phyloP scores from a whole-genome alignment of 2,888 invertebrate genomes.

The Galeopsomyia nigrocyanea region DNA sequence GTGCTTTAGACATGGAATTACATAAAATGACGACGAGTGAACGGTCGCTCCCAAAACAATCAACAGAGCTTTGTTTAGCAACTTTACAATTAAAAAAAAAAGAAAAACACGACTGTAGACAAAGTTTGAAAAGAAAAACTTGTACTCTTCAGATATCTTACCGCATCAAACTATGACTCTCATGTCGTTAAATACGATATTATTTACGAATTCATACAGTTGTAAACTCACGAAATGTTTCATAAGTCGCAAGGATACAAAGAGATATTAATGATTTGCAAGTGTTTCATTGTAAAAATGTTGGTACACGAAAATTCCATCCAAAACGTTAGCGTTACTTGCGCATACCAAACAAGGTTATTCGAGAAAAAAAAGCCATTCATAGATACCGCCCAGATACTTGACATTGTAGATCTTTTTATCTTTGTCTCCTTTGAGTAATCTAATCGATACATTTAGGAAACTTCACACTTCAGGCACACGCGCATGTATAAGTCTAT shows the following conservation, averaged over 20 bases:
- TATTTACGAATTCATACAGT: slow-evolving; percentile 25
- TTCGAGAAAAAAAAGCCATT: slow-evolving; percentile 19
- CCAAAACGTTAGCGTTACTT: too few relatives aligned
- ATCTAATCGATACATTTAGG: slow-evolving; percentile 32
- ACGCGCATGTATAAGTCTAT: too few relatives aligned
- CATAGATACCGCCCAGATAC: slow-evolving; percentile 33
- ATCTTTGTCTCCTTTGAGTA: slow-evolving; percentile 38
- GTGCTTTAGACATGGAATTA: slow-evolving; percentile 24
- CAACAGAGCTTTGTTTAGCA: slow-evolving; percentile 67
- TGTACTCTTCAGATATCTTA: slow-evolving; percentile 44
- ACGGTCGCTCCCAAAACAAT: slow-evolving; percentile 63
- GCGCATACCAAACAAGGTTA: too few relatives aligned
- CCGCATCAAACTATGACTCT: slow-evolving; percentile 32
- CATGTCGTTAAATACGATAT: slow-evolving; percentile 41
- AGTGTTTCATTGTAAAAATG: too few relatives aligned
- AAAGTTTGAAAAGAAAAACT: slow-evolving; percentile 40
- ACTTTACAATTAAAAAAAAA: slow-evolving; percentile 36
- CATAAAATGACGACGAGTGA: slow-evolving; percentile 29
- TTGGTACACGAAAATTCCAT: too few relatives aligned
- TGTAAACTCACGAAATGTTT: too few relatives aligned
- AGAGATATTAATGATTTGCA: too few relatives aligned
- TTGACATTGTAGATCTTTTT: slow-evolving; percentile 40
- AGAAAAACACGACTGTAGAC: neutral
- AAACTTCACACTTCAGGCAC: slow-evolving; percentile 22
- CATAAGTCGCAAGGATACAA: too few relatives aligned